These are phyloP conservation scores for Lateolabrax maculatus DNA, from an alignment of 2,797 vertebrate species.

Conservation along the genomic window DNA sequence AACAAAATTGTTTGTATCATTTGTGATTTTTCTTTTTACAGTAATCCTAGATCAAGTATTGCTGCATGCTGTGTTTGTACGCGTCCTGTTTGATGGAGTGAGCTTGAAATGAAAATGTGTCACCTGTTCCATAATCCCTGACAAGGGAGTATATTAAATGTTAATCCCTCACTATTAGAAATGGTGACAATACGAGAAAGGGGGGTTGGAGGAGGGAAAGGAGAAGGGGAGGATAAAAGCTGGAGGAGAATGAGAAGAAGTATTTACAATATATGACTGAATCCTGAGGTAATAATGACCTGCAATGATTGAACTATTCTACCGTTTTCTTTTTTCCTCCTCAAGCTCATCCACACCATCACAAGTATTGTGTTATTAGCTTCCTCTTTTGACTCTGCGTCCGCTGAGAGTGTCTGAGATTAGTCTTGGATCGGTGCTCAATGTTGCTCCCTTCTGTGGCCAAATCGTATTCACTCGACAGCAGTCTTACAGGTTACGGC, in stretches of 20 bases:
- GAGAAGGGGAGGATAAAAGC: conserved; percentile 8
- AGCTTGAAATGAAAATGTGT: conserved; percentile 74
- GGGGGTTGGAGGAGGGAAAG: background rate
- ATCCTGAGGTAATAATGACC: conserved; percentile 44
- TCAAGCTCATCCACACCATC: conserved; percentile 28
- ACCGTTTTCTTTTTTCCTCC: conserved; percentile 12
- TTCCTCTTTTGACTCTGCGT: conserved; percentile 55
- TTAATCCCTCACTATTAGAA: conserved; percentile 77
- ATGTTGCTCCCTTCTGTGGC: conserved; percentile 67
- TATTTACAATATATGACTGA: conserved; percentile 30
- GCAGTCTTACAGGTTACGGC: conserved; percentile 70
- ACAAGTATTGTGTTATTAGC: conserved; percentile 57
- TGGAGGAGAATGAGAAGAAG: conserved; percentile 31
- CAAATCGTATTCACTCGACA: conserved; percentile 77
- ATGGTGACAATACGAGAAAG: conserved; percentile 52
- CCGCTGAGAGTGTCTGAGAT: conserved; percentile 67
- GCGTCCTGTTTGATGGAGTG: conserved; percentile 46
- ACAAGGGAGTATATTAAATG: conserved; percentile 76
- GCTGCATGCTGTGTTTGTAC: conserved; percentile 41
- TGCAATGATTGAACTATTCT: conserved; percentile 41
- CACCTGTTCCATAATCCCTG: conserved; percentile 79
- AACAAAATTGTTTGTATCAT: conserved; percentile 71
- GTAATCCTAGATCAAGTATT: conserved; percentile 72
- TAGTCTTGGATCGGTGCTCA: conserved; percentile 66
- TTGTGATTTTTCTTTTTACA: conserved; percentile 66